Percentiles rank a stretch among this genome's conserved stretches.
Evolutionary conservation across 2,113 vertebrate species (phyloP).

Genomic region (Lagopus leucura): DNA sequence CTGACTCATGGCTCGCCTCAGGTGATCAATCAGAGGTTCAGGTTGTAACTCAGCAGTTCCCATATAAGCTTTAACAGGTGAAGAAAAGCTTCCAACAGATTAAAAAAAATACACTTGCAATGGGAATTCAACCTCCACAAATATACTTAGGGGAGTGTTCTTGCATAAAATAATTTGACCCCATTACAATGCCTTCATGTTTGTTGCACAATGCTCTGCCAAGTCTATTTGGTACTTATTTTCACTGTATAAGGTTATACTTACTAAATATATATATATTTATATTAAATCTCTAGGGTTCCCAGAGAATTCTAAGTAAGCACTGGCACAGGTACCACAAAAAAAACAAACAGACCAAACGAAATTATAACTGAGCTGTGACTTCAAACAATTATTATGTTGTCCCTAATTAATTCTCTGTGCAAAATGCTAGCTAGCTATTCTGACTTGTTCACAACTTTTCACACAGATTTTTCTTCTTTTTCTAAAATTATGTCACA

Average conservation of each 20-base stretch:
- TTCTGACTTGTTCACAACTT: neutral
- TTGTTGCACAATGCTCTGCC: neutral
- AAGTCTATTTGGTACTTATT: neutral
- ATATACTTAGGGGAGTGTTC: neutral
- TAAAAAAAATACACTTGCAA: neutral
- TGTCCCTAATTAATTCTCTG: neutral
- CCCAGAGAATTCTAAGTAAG: neutral
- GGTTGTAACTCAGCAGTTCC: too few species aligned
- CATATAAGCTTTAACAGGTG: neutral
- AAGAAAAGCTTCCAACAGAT: neutral
- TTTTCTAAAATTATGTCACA: neutral
- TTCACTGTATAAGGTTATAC: neutral
- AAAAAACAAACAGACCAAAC: neutral
- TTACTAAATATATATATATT: neutral
- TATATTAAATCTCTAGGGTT: neutral
- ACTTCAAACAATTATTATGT: neutral
- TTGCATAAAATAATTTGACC: neutral
- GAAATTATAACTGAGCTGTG: neutral
- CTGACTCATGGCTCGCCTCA: too few species aligned
- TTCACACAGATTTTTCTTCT: neutral
- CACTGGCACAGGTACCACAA: neutral
- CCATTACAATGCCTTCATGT: neutral
- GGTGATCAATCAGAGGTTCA: too few species aligned
- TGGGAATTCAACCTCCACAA: neutral
- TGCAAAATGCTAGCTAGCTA: neutral